These are phyloP conservation scores for Peromyscus nudipes DNA, from an alignment of 2,797 vertebrate species.

Conservation along the genomic window DNA sequence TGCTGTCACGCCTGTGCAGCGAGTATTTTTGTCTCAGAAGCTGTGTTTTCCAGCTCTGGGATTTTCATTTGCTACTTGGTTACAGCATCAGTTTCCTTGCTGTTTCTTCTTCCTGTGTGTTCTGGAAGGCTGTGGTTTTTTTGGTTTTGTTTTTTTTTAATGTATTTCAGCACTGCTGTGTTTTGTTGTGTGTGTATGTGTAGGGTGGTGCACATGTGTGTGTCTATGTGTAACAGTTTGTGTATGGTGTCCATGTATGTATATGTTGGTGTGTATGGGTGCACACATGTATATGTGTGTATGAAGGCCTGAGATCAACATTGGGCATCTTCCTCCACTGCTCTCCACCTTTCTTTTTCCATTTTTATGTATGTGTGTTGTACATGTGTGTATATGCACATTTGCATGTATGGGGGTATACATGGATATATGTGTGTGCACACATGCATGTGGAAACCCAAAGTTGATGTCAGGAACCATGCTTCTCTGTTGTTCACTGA, in stretches of 20 bases:
- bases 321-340: background rate
- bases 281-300: too few relatives aligned
- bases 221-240: background rate
- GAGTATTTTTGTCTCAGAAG: background rate
- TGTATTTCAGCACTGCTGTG: background rate
- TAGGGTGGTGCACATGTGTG: background rate
- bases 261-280: background rate
- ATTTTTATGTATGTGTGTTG: background rate
- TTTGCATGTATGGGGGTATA: background rate
- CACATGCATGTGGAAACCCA: background rate
- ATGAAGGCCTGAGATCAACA: background rate
- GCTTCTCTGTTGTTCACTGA: background rate
- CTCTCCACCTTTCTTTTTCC: background rate
- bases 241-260: background rate
- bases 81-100: background rate
- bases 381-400: background rate
- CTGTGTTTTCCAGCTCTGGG: background rate
- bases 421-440: background rate
- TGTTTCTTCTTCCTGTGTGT: background rate
- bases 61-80: background rate
- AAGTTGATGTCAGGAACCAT: background rate
- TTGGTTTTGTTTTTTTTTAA: background rate
- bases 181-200: background rate
- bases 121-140: background rate
- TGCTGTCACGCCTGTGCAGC: too few relatives aligned